Evolutionary conservation across 2,888 invertebrate genomes (phyloP).

Genomic region (Drosophila maculinotata): DNA sequence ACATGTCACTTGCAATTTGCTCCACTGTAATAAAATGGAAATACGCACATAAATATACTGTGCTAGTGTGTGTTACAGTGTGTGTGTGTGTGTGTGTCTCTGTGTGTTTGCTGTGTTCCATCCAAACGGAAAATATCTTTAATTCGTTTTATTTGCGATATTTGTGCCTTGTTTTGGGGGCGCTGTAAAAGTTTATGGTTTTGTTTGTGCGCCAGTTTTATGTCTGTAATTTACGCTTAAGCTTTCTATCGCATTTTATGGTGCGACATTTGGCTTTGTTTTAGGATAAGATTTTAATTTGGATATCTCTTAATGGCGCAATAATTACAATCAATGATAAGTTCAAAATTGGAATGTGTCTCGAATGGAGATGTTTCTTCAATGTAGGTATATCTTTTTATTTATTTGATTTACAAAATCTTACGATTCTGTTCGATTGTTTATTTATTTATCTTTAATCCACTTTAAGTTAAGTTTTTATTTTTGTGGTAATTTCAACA

Average conservation of each 20-base stretch:
- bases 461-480: conserved; percentile 5
- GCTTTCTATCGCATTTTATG: conserved; percentile 56
- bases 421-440: background rate
- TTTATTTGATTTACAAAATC: conserved; percentile 1
- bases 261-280: conserved; percentile 54
- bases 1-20: conserved; percentile 85
- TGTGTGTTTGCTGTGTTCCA: conserved; percentile 38
- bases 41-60: conserved; percentile 47
- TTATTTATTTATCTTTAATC: conserved; percentile 1
- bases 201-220: conserved; percentile 64
- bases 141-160: conserved; percentile 60
- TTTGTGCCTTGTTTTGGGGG: conserved; percentile 46
- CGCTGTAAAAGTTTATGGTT: conserved; percentile 76
- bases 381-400: background rate
- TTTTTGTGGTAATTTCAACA: background rate
- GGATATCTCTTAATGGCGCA: conserved; percentile 33
- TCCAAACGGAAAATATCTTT: conserved; percentile 74
- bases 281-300: conserved; percentile 67
- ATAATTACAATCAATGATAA: conserved; percentile 31
- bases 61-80: conserved; percentile 1
- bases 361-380: background rate
- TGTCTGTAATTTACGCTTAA: conserved; percentile 51
- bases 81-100: conserved; percentile 1
- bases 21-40: conserved; percentile 82
- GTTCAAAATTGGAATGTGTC: background rate